Base-by-base conservation (phyloP, 2,888 invertebrate species). In the Myopa tessellatipennis region DNA sequence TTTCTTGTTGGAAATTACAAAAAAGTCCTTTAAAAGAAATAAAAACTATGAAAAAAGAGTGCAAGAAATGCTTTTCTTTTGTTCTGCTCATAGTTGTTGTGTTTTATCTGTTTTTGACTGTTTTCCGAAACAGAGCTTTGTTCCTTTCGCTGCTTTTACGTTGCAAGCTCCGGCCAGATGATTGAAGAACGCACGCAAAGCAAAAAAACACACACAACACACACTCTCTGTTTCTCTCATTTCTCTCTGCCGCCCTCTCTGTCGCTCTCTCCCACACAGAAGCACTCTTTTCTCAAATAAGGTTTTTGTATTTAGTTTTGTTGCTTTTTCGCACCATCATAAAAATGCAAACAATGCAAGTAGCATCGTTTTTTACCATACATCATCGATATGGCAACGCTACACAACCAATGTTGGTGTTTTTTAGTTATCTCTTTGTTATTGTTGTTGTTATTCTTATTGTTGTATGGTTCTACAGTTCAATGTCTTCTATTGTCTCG, bases 341-440 rank as follows among this genome's bases (percentile, higher is more conserved):
- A 70, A 71, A 55, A 55, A 26, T 8, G 26, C 3, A 60, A 74
- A 50, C 52, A 74, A 63, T 52, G 52, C 45, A 50, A 74, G 74
- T 63, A 36, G 38, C 55, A n/a, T 45, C 45, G 45, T 45, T 45
- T 45, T 45, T 45, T 8, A 4, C 40, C 16, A 38, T 34, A 67
- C 36, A 34, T n/a, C 68, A 68, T 58, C 58, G 69, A 75, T 75
- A 60, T 69, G 58, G 68, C 75, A 63, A 74, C 58, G 69, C 69
- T 26, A 34, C 40, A 45, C 16, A 40, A 45, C 55, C 26, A 50
- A 16, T 63, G n/a, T 36, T 36, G 60, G 60, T 60, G 12, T 4
- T 26, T 26, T 63, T 63, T 63, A 12, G 7, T 4, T 8, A 3
- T 73, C 50, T 55, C 55, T 6, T 14, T 70, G 36, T 36, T 40